Evolutionary conservation across 2,113 vertebrate genomes (phyloP).

Genomic region (Corythaeola cristata): DNA sequence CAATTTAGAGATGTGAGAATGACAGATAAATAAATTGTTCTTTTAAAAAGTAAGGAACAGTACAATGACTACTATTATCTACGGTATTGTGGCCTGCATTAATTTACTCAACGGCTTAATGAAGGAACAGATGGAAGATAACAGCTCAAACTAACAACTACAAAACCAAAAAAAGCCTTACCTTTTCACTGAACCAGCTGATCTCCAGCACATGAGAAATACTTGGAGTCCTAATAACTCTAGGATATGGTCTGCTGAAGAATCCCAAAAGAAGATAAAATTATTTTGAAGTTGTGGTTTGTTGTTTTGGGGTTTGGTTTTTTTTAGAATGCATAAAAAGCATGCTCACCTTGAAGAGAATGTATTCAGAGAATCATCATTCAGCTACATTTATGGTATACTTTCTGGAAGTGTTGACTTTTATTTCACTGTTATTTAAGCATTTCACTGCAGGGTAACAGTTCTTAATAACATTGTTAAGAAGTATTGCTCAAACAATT

Average conservation of each 20-base stretch:
- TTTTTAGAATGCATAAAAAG: not conserved
- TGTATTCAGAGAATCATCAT: not conserved
- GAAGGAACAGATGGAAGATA: not conserved
- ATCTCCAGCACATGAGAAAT: not conserved
- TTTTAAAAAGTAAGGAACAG: not conserved
- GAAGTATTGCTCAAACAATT: not conserved
- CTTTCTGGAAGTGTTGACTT: not conserved
- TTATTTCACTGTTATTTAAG: not conserved
- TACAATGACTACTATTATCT: not conserved
- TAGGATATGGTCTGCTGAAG: not conserved
- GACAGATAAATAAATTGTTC: not conserved
- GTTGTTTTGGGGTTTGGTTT: not conserved
- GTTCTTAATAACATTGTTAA: not conserved
- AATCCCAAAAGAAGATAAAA: not conserved
- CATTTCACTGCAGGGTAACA: not conserved
- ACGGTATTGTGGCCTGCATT: fast-evolving
- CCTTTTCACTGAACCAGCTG: fast-evolving
- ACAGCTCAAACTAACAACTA: not conserved
- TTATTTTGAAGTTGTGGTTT: not conserved
- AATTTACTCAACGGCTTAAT: not conserved
- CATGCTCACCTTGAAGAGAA: not conserved
- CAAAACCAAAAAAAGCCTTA: not conserved
- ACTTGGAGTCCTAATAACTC: not conserved
- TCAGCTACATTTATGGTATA: not conserved
- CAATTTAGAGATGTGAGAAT: not conserved